These are phyloP conservation scores for Venustaconcha ellipsiformis DNA, from an alignment of 1,140 invertebrate species.

Conservation along the genomic window DNA sequence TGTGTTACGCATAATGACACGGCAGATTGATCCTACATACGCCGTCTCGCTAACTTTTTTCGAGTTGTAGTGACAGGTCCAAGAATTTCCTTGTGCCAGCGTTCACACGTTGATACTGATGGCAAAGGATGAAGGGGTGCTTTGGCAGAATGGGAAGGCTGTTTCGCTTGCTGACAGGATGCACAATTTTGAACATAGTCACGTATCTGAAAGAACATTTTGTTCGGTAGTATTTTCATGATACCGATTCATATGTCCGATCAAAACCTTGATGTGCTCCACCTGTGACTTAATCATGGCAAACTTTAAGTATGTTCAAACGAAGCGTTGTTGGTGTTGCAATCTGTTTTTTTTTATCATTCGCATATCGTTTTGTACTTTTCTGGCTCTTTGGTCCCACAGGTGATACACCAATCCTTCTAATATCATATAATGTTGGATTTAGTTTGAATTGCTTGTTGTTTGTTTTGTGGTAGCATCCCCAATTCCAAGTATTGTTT, in stretches of 20 bases:
- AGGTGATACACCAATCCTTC: conserved; percentile 32
- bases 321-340: conserved; percentile 14
- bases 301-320: conserved; percentile 26
- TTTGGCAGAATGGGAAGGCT: conserved; percentile 5
- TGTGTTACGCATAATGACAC: too few species aligned
- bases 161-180: conserved; percentile 27
- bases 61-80: conserved; percentile 31
- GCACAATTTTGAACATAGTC: conserved; percentile 24
- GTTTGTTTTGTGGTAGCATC: too few species aligned
- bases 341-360: conserved; percentile 3
- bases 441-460: too few species aligned
- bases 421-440: conserved; percentile 20
- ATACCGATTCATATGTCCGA: conserved; percentile 22
- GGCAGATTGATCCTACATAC: too few species aligned
- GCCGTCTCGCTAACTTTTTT: not conserved
- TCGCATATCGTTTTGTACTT: not conserved
- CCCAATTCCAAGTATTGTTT: too few species aligned
- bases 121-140: conserved; percentile 24
- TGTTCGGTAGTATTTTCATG: conserved; percentile 32
- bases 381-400: conserved; percentile 13
- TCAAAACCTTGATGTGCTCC: conserved; percentile 30
- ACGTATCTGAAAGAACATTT: conserved; percentile 34
- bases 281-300: conserved; percentile 17
- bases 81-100: conserved; percentile 42
- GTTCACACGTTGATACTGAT: conserved; percentile 28